Base-by-base conservation (phyloP, 2,113 vertebrate species). In the Alosa alosa region DNA sequence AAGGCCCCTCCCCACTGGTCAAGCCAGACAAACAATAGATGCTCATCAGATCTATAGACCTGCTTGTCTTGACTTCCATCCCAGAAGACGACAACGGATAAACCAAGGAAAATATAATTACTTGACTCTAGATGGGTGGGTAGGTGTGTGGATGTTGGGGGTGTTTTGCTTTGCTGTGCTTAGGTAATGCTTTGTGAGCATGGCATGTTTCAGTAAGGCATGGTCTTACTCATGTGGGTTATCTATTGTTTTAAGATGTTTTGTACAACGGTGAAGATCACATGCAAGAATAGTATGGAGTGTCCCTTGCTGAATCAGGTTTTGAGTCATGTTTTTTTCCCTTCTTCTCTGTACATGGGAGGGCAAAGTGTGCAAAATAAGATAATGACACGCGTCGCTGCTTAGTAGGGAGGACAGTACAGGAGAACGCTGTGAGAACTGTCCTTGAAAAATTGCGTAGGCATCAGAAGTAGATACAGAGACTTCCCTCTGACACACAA, bases 241-340 rank as follows among this genome's bases (percentile, higher is more conserved):
- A 78, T 78, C 72, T 78, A 1, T 78, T 78, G 72, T 78, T 78
- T 78, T 11, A 17, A 78, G 39, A 78, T 78, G 72, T 78, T 78
- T 78, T 39, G 72, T 78, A 39, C 36, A 36, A 78, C 36, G 0
- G 72, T 78, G 31, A 78, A 39, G 72, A 78, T 78, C 72, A 41
- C 36, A 36, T 39, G 72, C 15, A 41, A 78, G 72, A 17, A 36
- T 39, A 39, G 25, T 36, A 78, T 78, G 72, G 31, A 78, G 36
- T 78, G 72, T 78, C 72, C 72, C 72, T 41, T 17, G 31, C 31
- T 78, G 72, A 78, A 4, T 4, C 64, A 31, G 6, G 50, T 52
- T 8, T 4, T 44, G 41, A 44, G 41, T 44, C 15, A 17, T 25
- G 5, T 25, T 72, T 31, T 72, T 10, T 31, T 5, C 64, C 17